Evolutionary conservation across 1,140 invertebrate species (phyloP).

Genomic region (Stenopsyche tienmushanensis): DNA sequence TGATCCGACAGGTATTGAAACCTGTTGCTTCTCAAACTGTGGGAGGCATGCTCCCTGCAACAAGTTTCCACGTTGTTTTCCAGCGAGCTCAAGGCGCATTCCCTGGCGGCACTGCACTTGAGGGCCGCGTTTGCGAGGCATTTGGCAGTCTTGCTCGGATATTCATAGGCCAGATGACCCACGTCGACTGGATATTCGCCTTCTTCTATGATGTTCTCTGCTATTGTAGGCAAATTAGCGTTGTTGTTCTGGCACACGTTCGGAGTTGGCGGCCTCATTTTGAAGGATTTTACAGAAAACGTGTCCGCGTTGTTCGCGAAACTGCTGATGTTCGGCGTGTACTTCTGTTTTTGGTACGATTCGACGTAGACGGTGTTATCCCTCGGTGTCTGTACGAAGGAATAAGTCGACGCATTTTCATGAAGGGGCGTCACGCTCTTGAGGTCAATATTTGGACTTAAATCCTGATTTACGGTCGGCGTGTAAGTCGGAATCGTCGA

Average conservation of each 20-base stretch:
- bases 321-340: constrained; percentile 18
- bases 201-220: constrained; percentile 34
- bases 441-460: constrained; percentile 26
- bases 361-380: constrained; percentile 21
- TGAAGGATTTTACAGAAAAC: constrained; percentile 18
- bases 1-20: constrained; percentile 34
- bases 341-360: constrained; percentile 21
- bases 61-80: not conserved
- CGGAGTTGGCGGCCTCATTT: constrained; percentile 6
- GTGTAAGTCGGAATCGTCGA: constrained; percentile 31
- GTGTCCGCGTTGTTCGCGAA: constrained; percentile 21
- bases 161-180: constrained; percentile 17
- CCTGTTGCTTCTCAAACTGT: constrained; percentile 21
- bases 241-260: constrained; percentile 17
- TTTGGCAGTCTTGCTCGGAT: constrained; percentile 27
- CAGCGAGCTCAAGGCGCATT: not conserved
- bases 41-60: constrained; percentile 25
- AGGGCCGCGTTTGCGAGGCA: constrained; percentile 20
- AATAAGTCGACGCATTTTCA: constrained; percentile 22
- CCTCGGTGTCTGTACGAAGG: constrained; percentile 6
- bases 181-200: constrained; percentile 37
- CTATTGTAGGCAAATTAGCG: constrained; percentile 35
- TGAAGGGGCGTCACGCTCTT: constrained; percentile 26
- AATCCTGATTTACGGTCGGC: constrained; percentile 31
- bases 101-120: constrained; percentile 6